Base-by-base conservation (phyloP, 2,113 vertebrate species). In the Hydropotes inermis region DNA sequence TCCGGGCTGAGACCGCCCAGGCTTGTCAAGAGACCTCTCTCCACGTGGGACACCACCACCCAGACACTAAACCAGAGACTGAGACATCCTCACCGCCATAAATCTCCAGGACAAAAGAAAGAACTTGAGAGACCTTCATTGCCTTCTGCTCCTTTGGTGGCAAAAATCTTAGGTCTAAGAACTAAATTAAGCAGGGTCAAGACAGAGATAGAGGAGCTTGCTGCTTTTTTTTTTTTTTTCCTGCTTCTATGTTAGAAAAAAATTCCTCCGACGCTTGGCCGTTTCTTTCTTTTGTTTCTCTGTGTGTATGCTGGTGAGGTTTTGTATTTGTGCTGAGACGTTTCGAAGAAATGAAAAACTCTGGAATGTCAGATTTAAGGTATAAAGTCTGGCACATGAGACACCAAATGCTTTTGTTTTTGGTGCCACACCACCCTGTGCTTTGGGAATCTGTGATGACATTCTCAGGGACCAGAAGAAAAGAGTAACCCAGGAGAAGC, bases 1-100 rank as follows among this genome's bases (percentile, higher is more conserved):
- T 96, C 93, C 57, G 45, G 88, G 15, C 93, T 58, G 47, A 50
- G 93, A 16, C 36, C 12, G 88, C 70, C 97, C 67, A 86, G 93
- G 91, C 97, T 97, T 98, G 97, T 96, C 86, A 7, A 83, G 67
- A 78, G 89, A 97, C 85, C 87, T 84, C 95, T 96, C 82, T 83
- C 79, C 74, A 76, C 10, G 27, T 57, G 27, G 94, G 36, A 54
- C 74, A 88, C 82, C 94, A 95, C 95, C 74, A 57, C 93, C 91
- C 94, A 89, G 54, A 92, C 58, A 21, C 54, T 74, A 67, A 96
- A 83, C 36, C 95, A 93, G 91, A 67, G 2, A 86, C 30, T 39
- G 36, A 87, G 57, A 70, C 79, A 36, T n/a, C 54, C 52, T 98
- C 50, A 3, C 3, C 25, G 36, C 30, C 45, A 45, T 39, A 90